Conservation (phyloP, 2,888 invertebrate genomes). For the Coleophora flavipennella region DNA sequence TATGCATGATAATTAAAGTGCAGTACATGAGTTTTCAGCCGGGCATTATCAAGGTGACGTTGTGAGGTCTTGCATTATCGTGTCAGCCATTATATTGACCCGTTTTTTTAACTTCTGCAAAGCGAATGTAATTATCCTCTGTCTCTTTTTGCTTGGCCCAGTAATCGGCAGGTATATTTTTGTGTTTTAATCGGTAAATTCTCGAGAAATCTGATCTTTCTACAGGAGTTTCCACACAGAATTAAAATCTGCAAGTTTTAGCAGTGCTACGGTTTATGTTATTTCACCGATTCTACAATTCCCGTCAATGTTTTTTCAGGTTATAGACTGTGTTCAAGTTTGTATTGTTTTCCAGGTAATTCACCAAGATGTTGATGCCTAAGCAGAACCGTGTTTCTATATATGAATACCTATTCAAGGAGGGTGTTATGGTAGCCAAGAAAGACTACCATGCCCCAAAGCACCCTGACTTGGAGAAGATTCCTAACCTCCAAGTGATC, state of each 20-base stretch:
- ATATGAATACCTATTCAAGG: constrained; percentile 98
- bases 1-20: no score
- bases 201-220: constrained; percentile 15
- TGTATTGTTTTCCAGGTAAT: constrained; percentile 48
- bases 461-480: constrained; percentile 94
- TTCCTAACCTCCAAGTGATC: constrained; percentile 98
- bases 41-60: no score
- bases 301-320: no score
- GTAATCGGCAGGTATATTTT: constrained; percentile 34
- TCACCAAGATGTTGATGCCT: constrained; percentile 98
- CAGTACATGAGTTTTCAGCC: no score
- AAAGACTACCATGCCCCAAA: constrained; percentile 98
- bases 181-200: constrained; percentile 20
- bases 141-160: constrained; percentile 38
- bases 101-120: background rate
- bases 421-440: constrained; percentile 99
- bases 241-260: no score
- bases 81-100: no score
- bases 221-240: background rate
- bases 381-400: constrained; percentile 97
- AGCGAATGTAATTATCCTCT: background rate
- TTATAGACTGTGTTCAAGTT: background rate
- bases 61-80: no score
- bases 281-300: no score
- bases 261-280: no score